These are phyloP conservation scores for Tholera decimalis DNA, from an alignment of 2,888 invertebrate genomes.

Conservation along the genomic window DNA sequence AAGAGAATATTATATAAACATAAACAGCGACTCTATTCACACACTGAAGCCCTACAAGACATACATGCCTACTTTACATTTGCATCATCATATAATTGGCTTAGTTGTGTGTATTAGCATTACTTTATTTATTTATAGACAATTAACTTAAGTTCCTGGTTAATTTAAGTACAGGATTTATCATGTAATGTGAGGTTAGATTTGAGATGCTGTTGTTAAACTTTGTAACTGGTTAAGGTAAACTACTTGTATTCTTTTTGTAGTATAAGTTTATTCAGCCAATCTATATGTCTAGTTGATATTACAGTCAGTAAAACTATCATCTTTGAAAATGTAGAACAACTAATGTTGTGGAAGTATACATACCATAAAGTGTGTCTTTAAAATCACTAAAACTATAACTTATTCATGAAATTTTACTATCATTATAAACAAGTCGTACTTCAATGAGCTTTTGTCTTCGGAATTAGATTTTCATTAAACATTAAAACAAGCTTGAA, in stretches of 20 bases:
- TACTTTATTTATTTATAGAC: conserved; percentile 79
- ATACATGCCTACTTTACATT: conserved; percentile 56
- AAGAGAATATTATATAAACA: conserved; percentile 19
- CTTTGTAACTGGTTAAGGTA: not conserved
- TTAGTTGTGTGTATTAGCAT: conserved; percentile 61
- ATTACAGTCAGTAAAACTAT: too few species aligned
- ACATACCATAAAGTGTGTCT: too few species aligned
- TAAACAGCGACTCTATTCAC: conserved; percentile 25
- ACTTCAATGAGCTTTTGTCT: too few species aligned
- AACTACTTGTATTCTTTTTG: not conserved
- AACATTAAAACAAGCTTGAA: not conserved
- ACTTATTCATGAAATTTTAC: too few species aligned
- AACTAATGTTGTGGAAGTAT: too few species aligned
- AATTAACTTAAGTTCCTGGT: conserved; percentile 75
- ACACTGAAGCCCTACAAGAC: conserved; percentile 72
- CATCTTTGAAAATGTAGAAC: too few species aligned
- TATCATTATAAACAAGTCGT: too few species aligned
- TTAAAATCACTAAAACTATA: too few species aligned
- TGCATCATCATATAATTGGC: conserved; percentile 69
- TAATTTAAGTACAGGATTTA: conserved; percentile 39
- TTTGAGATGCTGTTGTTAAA: not conserved
- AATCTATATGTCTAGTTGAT: not conserved
- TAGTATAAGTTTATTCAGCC: not conserved
- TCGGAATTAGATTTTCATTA: too few species aligned
- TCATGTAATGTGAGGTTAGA: not conserved